Base-by-base conservation (phyloP, 1,140 invertebrate genomes). In the Bombus difficillimus region DNA sequence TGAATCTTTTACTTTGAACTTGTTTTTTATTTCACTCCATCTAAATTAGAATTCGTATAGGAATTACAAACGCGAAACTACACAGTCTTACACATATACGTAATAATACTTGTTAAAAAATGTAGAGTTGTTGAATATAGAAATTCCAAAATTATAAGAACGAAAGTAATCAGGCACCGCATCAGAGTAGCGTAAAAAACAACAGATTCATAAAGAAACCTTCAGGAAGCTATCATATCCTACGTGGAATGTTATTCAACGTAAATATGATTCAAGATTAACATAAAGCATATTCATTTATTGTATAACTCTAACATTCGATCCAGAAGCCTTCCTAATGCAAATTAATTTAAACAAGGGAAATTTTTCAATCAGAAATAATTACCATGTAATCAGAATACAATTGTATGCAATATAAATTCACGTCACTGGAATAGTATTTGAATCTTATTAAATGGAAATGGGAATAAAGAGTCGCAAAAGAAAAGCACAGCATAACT, bases 381-480 rank as follows among this genome's bases (percentile, higher is more conserved):
- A 76, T 76, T 59, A 37, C 2, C 25, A n/a, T 59, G 34, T 76
- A 53, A 59, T 76, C 34, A n/a, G 34, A 37, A 39, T 28, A 76
- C 53, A 57, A 28, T 53, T 77, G 59, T 64, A 22, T 10, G n/a
- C 28, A 39, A 34, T 64, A 37, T 64, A 41, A 32, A 66, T 32
- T 64, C 57, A 43, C 57, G 75, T 18, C 28, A 12, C 13, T 39
- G 37, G 53, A 37, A 76, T 59, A 18, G 9, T 43, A 37, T 41
- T 34, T 64, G 64, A 78, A 62, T 78, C 59, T 64, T 39, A 32
- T 78, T 64, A 39, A 8, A 43, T 43, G 59, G 12, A 78, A 64
- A 43, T 41, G 13, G 18, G 6, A 34, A 25, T 8, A 72, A 41
- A 32, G 10, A 25, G 2, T 9, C 18, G 57, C 0, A 13, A 39